Percentiles rank a stretch among this genome's conserved stretches.
Conservation (phyloP, 2,888 invertebrate species). For the Cephus pulcher region DNA sequence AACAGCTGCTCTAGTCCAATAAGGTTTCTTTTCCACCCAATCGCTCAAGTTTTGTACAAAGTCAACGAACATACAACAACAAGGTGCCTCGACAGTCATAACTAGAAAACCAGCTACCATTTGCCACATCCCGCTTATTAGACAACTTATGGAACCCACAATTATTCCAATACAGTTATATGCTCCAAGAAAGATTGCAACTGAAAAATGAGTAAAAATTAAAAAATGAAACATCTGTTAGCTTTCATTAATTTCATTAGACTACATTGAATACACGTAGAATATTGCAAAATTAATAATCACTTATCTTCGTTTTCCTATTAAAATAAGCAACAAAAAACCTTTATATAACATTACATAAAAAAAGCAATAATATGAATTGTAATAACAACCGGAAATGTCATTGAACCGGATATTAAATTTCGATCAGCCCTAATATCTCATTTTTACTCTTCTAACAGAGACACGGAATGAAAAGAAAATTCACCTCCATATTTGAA, state of each 20-base stretch:
- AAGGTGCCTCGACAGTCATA: conserved; percentile 93
- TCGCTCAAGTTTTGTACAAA: conserved; percentile 89
- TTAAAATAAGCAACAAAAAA: not conserved
- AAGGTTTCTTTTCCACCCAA: conserved; percentile 84
- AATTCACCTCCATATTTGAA: not conserved
- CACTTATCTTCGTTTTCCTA: not conserved
- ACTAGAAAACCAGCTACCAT: conserved; percentile 91
- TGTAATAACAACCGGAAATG: not conserved
- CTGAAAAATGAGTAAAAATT: conserved; percentile 68
- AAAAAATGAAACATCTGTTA: conserved; percentile 35
- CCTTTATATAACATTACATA: not conserved
- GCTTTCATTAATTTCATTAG: not conserved
- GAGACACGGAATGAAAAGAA: not conserved
- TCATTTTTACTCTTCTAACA: not conserved
- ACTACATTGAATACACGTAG: too few species aligned
- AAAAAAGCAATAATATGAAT: not conserved
- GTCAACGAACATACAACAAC: conserved; percentile 96
- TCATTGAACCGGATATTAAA: not conserved
- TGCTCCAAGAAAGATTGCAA: conserved; percentile 86
- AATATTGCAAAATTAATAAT: not conserved
- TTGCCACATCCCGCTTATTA: conserved; percentile 86
- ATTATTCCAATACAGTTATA: conserved; percentile 80
- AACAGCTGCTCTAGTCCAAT: conserved; percentile 88
- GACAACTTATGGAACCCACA: conserved; percentile 72
- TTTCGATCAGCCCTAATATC: not conserved